Conservation (phyloP, 2,888 invertebrate genomes). For the Hydroisotoma schaefferi region DNA sequence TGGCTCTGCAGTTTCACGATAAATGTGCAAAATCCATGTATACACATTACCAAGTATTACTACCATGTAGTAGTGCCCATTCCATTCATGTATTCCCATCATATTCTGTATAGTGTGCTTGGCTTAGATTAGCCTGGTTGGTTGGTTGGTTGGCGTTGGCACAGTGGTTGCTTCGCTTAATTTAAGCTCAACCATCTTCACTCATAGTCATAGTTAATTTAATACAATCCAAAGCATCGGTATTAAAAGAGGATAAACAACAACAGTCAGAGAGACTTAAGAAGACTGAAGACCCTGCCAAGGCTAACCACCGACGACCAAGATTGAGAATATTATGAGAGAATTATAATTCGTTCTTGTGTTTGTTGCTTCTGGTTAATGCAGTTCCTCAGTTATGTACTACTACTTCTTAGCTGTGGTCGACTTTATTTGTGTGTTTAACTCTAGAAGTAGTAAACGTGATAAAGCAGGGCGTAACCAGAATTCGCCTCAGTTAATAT, state of each 20-base stretch:
- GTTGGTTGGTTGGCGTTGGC: no score
- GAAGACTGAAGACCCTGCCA: background rate
- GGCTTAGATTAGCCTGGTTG: no score
- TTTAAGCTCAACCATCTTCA: background rate
- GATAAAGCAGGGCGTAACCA: constrained; percentile 37
- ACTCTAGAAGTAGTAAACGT: constrained; percentile 17
- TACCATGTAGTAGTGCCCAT: no score
- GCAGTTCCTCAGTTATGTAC: no score
- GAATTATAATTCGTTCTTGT: constrained; percentile 6
- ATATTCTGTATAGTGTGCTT: no score
- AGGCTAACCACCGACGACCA: constrained; percentile 1
- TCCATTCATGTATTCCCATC: no score
- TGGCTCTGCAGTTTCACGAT: no score
- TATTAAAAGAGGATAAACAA: constrained; percentile 14
- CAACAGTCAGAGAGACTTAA: background rate
- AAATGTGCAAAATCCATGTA: no score
- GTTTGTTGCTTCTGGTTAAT: constrained; percentile 12
- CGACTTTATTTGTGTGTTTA: constrained; percentile 38
- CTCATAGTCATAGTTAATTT: background rate
- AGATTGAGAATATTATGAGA: background rate
- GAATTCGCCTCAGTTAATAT: constrained; percentile 42
- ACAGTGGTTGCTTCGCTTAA: no score
- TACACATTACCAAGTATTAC: no score
- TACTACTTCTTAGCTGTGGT: constrained; percentile 32
- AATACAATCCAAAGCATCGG: background rate